Base-by-base conservation (phyloP, 2,888 invertebrate genomes). In the Pristionchus mayeri region DNA sequence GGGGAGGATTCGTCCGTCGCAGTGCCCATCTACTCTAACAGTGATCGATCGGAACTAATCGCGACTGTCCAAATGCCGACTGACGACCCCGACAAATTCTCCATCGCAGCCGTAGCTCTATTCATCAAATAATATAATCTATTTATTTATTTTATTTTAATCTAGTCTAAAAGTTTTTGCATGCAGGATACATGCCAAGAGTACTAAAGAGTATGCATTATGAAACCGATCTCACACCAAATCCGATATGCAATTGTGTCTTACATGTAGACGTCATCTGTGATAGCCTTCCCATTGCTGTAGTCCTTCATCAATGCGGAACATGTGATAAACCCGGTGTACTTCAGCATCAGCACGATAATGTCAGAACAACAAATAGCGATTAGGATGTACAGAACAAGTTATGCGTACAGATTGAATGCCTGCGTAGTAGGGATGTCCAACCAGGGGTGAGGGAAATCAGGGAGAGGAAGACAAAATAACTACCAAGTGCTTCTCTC, bases 101-200 rank as follows among this genome's bases (percentile, higher is more conserved):
- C 95, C 75, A 94, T 95, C 91, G 94, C 95, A 84, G 95, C 95
- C 76, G 94, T 95, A 7, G 95, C 95, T 6, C 94, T 95, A 85
- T 95, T 95, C 93, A 93, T 95, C 50, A 87, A 81, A 85, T 88
- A 57, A 57, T 78, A 40, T 30, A 21, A n/a, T 48, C 24, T 67
- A 67, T 67, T 34, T 37, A 67, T 67, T 37, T 27, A 3, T 24
- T 13, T 18, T 57, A 11, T 6, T 57, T 21, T 57, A 27, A n/a
- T 57, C 21, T 37, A 4, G 57, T 27, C 9, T 24, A n/a, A n/a
- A n/a, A n/a, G n/a, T n/a, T n/a, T n/a, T n/a, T n/a, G n/a, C n/a
- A n/a, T n/a, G n/a, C n/a, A n/a, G n/a, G n/a, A n/a, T n/a, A n/a
- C n/a, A n/a, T n/a, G n/a, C n/a, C n/a, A n/a, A n/a, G n/a, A n/a